These are phyloP conservation scores for Catostomus latipinnis DNA, from an alignment of 2,797 vertebrate species.

Conservation along the genomic window DNA sequence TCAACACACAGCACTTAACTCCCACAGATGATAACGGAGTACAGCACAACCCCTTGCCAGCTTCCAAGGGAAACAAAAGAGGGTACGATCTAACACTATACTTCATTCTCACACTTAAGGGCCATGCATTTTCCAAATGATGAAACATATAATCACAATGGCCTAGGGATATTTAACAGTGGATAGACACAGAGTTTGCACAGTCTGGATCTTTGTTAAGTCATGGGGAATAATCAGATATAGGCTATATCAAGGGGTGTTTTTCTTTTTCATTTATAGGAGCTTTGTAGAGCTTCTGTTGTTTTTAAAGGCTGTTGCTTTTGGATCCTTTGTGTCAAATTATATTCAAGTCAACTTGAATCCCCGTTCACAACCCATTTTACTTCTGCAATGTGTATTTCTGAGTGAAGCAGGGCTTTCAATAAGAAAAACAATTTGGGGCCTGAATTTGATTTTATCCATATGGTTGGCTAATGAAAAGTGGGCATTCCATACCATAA, in stretches of 20 bases:
- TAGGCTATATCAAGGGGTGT: not conserved
- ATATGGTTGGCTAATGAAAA: too few species aligned
- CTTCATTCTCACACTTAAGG: constrained; percentile 34
- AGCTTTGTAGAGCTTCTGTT: not conserved
- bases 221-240: constrained; percentile 14
- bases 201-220: constrained; percentile 22
- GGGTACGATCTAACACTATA: constrained; percentile 23
- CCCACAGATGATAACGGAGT: constrained; percentile 68
- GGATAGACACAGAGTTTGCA: constrained; percentile 11
- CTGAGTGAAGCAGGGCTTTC: too few species aligned
- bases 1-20: constrained; percentile 64
- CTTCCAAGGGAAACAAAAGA: constrained; percentile 52
- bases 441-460: too few species aligned
- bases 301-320: not conserved
- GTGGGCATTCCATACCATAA: too few species aligned
- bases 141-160: constrained; percentile 42
- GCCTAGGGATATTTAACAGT: constrained; percentile 7
- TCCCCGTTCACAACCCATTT: too few species aligned
- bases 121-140: constrained; percentile 37
- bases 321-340: not conserved
- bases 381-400: too few species aligned
- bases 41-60: constrained; percentile 62
- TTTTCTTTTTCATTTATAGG: not conserved
- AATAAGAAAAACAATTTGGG: too few species aligned
- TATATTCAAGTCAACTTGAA: not conserved